These are phyloP conservation scores for Apistogramma diplotaenia DNA, from an alignment of 2,113 vertebrate species.

Conservation along the genomic window DNA sequence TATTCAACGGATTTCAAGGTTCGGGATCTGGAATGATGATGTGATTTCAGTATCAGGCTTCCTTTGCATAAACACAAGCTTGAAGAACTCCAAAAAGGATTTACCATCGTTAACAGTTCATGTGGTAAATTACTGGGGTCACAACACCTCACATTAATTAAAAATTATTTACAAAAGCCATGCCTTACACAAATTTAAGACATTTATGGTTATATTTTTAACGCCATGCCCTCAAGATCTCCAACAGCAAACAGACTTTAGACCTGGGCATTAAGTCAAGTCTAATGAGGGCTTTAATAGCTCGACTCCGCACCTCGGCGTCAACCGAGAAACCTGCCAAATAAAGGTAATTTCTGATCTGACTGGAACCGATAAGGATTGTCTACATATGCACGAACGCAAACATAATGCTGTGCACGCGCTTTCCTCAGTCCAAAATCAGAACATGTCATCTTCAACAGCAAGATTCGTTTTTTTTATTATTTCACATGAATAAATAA, in stretches of 20 bases:
- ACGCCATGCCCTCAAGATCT: neutral
- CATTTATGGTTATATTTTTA: neutral
- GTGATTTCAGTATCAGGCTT: neutral
- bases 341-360: neutral
- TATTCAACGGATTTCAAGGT: conserved; percentile 21
- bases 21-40: neutral
- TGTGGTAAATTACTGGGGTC: too few relatives aligned
- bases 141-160: neutral
- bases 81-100: neutral
- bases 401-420: neutral
- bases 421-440: neutral
- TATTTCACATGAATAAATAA: conserved; percentile 22
- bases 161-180: neutral
- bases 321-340: neutral
- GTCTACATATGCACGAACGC: neutral
- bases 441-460: neutral
- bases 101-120: neutral
- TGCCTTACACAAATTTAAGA: neutral
- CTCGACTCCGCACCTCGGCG: neutral
- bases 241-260: conserved; percentile 18
- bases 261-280: neutral
- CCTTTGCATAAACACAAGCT: neutral
- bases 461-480: neutral
- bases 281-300: neutral
- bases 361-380: neutral